Conservation (phyloP, 2,888 invertebrate species). For the Clusia tigrina region DNA sequence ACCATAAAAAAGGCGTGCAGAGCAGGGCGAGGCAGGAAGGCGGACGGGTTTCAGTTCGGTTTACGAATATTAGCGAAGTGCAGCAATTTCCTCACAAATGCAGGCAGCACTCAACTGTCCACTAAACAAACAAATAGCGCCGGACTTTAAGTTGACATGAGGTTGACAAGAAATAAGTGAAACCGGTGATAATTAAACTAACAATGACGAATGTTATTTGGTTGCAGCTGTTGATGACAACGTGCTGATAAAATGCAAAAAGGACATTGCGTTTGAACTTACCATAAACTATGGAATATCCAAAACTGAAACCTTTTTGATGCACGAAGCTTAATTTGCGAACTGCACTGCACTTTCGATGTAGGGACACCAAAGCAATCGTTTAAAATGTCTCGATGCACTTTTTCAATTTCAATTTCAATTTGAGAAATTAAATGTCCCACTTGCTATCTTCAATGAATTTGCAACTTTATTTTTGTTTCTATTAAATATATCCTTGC, state of each 20-base stretch:
- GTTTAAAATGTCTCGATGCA: too few species aligned
- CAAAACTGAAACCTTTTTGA: conserved; percentile 32
- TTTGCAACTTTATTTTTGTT: too few species aligned
- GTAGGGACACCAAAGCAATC: too few species aligned
- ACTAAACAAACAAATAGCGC: conserved; percentile 2
- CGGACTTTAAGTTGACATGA: conserved; percentile 15
- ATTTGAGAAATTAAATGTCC: too few species aligned
- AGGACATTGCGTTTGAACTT: conserved; percentile 30
- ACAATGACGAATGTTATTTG: conserved; percentile 15
- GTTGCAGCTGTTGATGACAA: neutral
- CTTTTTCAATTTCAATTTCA: too few species aligned
- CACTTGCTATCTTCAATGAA: too few species aligned
- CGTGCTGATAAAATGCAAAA: conserved; percentile 13
- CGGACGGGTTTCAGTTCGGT: neutral
- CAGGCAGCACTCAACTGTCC: neutral
- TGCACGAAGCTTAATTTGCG: too few species aligned
- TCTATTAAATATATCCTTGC: too few species aligned
- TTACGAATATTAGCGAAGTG: neutral
- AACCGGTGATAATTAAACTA: conserved; percentile 34
- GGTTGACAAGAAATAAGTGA: conserved; percentile 28
- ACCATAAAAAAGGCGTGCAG: conserved; percentile 19
- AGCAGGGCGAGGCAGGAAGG: neutral
- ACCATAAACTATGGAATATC: conserved; percentile 42
- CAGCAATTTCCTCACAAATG: neutral
- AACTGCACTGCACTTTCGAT: too few species aligned